Base-by-base conservation (phyloP, 2,888 invertebrate species). In the Dryobota labecula region DNA sequence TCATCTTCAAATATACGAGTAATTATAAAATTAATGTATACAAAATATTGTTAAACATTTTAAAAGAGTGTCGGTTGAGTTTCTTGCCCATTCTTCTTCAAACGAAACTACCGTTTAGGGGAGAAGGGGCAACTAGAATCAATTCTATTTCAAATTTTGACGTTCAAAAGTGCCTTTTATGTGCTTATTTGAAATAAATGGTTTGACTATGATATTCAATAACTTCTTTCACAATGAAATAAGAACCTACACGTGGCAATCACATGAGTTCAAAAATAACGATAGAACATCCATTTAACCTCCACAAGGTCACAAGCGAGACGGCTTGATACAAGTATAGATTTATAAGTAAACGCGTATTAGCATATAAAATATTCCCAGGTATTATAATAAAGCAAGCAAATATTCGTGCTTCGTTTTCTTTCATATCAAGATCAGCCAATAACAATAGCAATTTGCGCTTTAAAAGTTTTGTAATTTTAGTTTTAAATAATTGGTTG, bases 281-380 rank as follows among this genome's bases (percentile, higher is more conserved):
- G n/a, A 60, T 43, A 54, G 24, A 43, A 33, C 6, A 53, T 54
- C 18, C 11, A n/a, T 4, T 2, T 54, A 53, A 54, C 63, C 72
- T 67, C 33, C 6, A 15, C 6, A 45, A 63, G 63, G 41, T 51
- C 54, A 64, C 20, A 56, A 41, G 3, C 30, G 27, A 45, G 58
- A 51, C 61, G 3, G 30, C n/a, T 43, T 38, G 27, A 51, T 58
- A 30, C 6, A 73, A n/a, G 30, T 24, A 30, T 15, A 43, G 27
- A 56, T 43, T 73, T 62, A 41, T 18, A 66, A 43, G 36, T 51
- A 73, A 73, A 77, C 27, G 13, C 13, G 18, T 51, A 67, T 67
- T 66, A 72, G 47, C 63, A 60, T 66, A 67, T 63, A 63, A 63
- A 77, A 68, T 73, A 77, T 77, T 64, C 51, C 2, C 56, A 62